Conservation (phyloP, 2,797 vertebrate genomes). For the Ciconia nigra region DNA sequence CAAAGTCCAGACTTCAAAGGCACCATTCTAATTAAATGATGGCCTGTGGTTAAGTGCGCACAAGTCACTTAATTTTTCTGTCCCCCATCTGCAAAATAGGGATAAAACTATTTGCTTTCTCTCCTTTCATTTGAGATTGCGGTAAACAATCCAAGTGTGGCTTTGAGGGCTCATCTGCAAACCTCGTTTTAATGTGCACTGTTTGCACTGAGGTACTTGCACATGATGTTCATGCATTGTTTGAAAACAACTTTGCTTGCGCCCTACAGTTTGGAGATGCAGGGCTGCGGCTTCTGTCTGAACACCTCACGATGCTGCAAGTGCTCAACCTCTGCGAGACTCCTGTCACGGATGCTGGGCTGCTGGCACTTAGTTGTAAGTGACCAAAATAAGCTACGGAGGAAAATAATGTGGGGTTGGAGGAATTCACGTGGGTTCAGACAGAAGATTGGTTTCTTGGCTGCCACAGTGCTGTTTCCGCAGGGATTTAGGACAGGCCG, state of each 20-base stretch:
- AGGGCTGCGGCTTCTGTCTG: slow-evolving; percentile 92
- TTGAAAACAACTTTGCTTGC: neutral
- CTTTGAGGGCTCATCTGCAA: neutral
- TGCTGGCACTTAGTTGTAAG: slow-evolving; percentile 98
- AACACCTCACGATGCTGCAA: slow-evolving; percentile 97
- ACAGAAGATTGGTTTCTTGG: neutral
- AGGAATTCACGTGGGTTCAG: neutral
- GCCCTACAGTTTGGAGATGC: slow-evolving; percentile 90
- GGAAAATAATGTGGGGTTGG: fast-evolving
- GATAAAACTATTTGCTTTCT: neutral
- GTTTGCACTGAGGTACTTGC: neutral
- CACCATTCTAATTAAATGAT: neutral
- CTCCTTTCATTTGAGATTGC: neutral
- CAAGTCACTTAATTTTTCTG: neutral
- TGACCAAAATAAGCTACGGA: neutral
- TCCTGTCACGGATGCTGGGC: slow-evolving; percentile 92
- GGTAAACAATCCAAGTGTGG: neutral
- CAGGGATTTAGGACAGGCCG: neutral
- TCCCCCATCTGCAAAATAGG: neutral
- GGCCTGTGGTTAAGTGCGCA: neutral
- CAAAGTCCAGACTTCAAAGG: slow-evolving; percentile 1
- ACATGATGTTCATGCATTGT: fast-evolving
- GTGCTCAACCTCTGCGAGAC: slow-evolving; percentile 99
- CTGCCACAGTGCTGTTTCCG: neutral
- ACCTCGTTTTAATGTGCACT: fast-evolving